phyloP scores from a whole-genome alignment of 2,113 vertebrate species.

The Esox niger region DNA sequence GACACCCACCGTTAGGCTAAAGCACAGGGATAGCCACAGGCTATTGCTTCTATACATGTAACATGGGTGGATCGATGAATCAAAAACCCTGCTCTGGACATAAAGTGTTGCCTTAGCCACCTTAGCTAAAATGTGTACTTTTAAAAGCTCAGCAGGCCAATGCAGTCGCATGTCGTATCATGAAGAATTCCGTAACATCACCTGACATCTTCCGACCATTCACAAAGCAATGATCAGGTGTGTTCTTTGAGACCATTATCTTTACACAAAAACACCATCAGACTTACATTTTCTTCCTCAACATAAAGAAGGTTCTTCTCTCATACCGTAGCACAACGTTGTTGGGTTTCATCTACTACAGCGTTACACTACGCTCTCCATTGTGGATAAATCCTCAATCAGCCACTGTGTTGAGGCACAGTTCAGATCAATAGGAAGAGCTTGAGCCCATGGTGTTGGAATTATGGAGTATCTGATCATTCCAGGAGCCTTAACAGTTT shows the following conservation, averaged over 20 bases:
- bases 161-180: too few species aligned
- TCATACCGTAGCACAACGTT: slow-evolving; percentile 7
- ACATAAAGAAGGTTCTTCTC: slow-evolving; percentile 6
- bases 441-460: slow-evolving; percentile 7
- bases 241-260: slow-evolving; percentile 10
- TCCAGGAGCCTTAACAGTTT: background rate
- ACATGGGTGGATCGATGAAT: too few species aligned
- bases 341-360: slow-evolving; percentile 35
- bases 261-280: slow-evolving; percentile 1
- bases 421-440: slow-evolving; percentile 43
- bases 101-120: too few species aligned
- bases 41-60: slow-evolving; percentile 20
- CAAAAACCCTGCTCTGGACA: too few species aligned
- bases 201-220: slow-evolving; percentile 17
- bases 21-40: slow-evolving; percentile 33
- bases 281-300: slow-evolving; percentile 4
- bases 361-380: slow-evolving; percentile 41
- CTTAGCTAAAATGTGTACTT: too few species aligned
- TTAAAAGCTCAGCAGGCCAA: too few species aligned
- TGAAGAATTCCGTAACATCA: too few species aligned
- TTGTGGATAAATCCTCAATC: slow-evolving; percentile 46
- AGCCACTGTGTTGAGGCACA: slow-evolving; percentile 38
- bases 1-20: slow-evolving; percentile 35
- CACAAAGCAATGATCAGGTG: slow-evolving; percentile 27
- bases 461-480: background rate